Evolutionary conservation across 1,140 invertebrate genomes (phyloP).

Genomic region (Zaprionus kolodkinae): DNA sequence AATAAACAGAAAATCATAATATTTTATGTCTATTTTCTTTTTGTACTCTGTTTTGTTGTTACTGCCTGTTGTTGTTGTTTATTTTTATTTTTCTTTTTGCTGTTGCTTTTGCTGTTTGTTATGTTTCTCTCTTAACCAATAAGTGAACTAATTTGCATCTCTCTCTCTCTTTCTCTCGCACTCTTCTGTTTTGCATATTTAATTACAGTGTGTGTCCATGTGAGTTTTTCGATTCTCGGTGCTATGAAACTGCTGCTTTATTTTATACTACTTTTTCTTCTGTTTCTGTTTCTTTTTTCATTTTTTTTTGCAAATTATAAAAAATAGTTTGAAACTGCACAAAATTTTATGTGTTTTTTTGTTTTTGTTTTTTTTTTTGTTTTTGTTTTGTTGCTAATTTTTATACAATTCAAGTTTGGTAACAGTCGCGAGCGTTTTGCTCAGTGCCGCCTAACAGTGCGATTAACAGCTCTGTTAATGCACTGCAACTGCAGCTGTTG

Average conservation of each 20-base stretch:
- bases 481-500: constrained; percentile 41
- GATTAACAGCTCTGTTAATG: constrained; percentile 30
- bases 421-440: constrained; percentile 4
- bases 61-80: constrained; percentile 33
- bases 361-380: constrained; percentile 20
- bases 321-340: constrained; percentile 52
- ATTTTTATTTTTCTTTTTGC: constrained; percentile 33
- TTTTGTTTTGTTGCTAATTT: constrained; percentile 26
- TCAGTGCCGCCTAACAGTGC: constrained; percentile 36
- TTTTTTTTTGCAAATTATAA: constrained; percentile 31
- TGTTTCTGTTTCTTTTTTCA: constrained; percentile 18
- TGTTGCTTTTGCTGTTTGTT: constrained; percentile 32
- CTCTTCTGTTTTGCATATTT: constrained; percentile 46
- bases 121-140: constrained; percentile 61
- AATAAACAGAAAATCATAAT: constrained; percentile 66
- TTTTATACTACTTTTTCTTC: constrained; percentile 19
- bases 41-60: constrained; percentile 64
- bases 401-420: constrained; percentile 10
- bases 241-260: constrained; percentile 19
- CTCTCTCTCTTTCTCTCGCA: background rate
- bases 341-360: constrained; percentile 36
- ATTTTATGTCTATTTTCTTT: constrained; percentile 75
- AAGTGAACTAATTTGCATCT: constrained; percentile 57
- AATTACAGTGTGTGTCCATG: constrained; percentile 70
- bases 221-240: constrained; percentile 19